phyloP scores from a whole-genome alignment of 2,113 vertebrate genomes.

The Ptilorrhoa leucosticta region DNA sequence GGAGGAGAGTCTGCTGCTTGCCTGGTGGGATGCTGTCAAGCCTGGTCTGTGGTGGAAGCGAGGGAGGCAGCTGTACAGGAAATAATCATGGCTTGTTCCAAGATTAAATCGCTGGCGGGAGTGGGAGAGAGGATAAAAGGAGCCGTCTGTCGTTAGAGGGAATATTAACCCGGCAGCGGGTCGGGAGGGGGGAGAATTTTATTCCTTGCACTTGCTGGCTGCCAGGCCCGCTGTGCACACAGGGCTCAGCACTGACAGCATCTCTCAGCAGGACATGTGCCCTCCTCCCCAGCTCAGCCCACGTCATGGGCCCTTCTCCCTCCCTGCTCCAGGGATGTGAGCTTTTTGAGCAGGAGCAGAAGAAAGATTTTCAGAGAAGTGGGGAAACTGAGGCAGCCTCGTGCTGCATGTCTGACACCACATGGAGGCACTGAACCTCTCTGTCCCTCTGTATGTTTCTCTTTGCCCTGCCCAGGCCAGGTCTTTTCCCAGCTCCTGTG shows the following conservation, averaged over 20 bases:
- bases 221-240: not conserved
- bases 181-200: not conserved
- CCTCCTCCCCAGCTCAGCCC: not conserved
- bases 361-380: not conserved
- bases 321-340: not conserved
- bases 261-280: not conserved
- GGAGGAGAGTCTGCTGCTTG: not conserved
- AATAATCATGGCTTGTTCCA: constrained; percentile 61
- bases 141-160: constrained; percentile 62
- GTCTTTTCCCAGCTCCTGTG: not conserved
- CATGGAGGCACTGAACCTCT: not conserved
- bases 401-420: accelerated
- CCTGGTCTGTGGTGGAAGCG: not conserved
- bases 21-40: not conserved
- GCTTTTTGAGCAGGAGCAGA: not conserved
- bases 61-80: constrained; percentile 64
- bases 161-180: constrained; percentile 48
- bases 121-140: constrained; percentile 53
- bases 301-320: accelerated
- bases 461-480: not conserved
- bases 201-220: constrained; percentile 11
- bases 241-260: constrained; percentile 17
- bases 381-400: not conserved
- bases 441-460: not conserved
- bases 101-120: constrained; percentile 66